These are phyloP conservation scores for Jacana jacana DNA, from an alignment of 2,113 vertebrate species.

Conservation along the genomic window DNA sequence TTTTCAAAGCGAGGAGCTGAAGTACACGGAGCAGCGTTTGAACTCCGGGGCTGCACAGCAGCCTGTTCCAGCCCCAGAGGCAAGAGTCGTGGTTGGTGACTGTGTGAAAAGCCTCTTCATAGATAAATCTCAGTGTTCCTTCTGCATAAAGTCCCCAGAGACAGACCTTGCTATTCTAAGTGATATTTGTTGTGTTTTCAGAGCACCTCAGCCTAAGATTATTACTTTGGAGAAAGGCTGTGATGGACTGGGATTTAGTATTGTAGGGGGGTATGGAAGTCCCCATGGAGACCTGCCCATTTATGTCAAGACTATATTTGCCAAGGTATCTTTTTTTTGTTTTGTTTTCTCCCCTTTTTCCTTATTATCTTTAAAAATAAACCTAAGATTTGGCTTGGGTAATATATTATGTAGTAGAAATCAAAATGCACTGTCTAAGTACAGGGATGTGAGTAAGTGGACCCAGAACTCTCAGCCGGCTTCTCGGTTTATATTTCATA, in stretches of 20 bases:
- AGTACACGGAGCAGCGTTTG: background rate
- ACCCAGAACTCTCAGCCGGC: background rate
- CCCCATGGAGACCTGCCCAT: constrained; percentile 97
- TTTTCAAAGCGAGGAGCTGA: background rate
- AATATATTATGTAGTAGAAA: background rate
- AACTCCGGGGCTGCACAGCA: background rate
- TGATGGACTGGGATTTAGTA: constrained; percentile 97
- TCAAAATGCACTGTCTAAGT: background rate
- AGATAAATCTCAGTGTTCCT: constrained; percentile 24
- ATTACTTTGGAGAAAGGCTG: constrained; percentile 93
- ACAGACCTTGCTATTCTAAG: constrained; percentile 58
- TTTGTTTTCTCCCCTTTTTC: constrained; percentile 19
- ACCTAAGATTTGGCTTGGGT: constrained; percentile 22
- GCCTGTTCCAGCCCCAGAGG: background rate
- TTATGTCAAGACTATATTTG: constrained; percentile 97
- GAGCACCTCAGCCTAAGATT: constrained; percentile 82
- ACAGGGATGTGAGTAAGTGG: background rate
- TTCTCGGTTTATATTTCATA: background rate
- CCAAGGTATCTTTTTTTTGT: constrained; percentile 83
- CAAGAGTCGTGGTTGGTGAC: background rate
- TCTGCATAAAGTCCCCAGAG: constrained; percentile 45
- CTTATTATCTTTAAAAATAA: constrained; percentile 22
- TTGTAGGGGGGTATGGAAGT: constrained; percentile 93
- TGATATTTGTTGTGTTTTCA: constrained; percentile 78
- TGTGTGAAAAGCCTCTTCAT: background rate